Conservation (phyloP, 2,888 invertebrate species). For the Lottia scabra region DNA sequence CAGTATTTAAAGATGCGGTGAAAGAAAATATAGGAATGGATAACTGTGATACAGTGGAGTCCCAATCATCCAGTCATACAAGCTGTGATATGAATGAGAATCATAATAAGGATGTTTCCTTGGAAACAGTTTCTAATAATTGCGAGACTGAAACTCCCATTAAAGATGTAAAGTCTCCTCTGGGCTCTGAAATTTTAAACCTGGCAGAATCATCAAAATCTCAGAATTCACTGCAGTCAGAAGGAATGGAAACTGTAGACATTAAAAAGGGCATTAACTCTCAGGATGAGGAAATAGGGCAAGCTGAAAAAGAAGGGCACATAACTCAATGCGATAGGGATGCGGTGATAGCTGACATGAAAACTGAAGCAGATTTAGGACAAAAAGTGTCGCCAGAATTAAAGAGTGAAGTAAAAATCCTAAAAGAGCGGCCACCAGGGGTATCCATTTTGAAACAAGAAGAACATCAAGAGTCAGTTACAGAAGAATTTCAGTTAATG, state of each 20-base stretch:
- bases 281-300: too few relatives aligned
- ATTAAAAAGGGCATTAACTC: too few relatives aligned
- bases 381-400: background rate
- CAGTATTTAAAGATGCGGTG: too few relatives aligned
- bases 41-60: background rate
- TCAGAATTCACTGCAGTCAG: too few relatives aligned
- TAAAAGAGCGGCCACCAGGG: background rate
- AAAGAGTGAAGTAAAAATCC: background rate
- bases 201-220: too few relatives aligned
- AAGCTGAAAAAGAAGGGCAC: too few relatives aligned
- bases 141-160: background rate
- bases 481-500: background rate
- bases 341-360: too few relatives aligned
- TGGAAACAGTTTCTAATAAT: background rate
- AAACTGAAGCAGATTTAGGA: too few relatives aligned
- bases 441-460: background rate
- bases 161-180: too few relatives aligned
- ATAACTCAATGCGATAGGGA: too few relatives aligned
- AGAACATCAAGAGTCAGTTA: background rate
- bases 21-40: background rate
- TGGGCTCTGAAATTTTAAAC: too few relatives aligned
- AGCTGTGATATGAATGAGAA: background rate
- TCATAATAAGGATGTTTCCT: background rate
- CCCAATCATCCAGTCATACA: background rate
- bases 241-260: too few relatives aligned